Base-by-base conservation (phyloP, 2,797 vertebrate genomes). In the Malacoctenus gilli region DNA sequence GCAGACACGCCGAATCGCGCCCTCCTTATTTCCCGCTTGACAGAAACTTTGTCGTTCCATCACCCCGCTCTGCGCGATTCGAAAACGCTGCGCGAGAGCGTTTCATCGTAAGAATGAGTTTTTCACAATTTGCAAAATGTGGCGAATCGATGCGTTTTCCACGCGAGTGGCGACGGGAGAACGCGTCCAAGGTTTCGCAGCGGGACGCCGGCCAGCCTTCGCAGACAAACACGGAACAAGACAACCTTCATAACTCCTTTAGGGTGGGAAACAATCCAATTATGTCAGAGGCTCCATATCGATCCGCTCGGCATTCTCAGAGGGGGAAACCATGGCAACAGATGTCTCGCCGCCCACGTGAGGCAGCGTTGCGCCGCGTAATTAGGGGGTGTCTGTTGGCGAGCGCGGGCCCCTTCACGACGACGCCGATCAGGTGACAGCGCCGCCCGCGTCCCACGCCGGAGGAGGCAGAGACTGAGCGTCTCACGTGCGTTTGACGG, bases 291-390 rank as follows among this genome's bases (percentile, higher is more conserved):
- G 60, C 75, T 82, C 78, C 77, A 68, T 75, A 82, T 87, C 78
- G 66, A 85, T 82, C 83, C 42, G 10, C 75, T 83, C 74, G 77
- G 79, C 70, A 63, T 82, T 73, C 80, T 66, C 73, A 20, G 25
- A 76, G 56, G 63, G n/a, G 64, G 88, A 85, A 89, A 86, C 90
- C 89, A 92, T 91, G 83, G 90, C 84, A 92, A 92, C 89, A 90
- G 87, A 88, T 86, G 82, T 84, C 78, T 68, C 50, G 35, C 68
- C 63, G 52, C 74, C 74, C 69, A 76, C 77, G 75, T 23, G 67
- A 80, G 67, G 75, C 62, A 52, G 58, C 37, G 31, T 66, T 59
- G 79, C 61, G 55, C 40, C 15, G 69, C 32, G 36, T 65, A 72
- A 65, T 68, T 39, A 79, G 59, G 60, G n/a, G 70, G 18, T 36